These are phyloP conservation scores for Athalia cordata DNA, from an alignment of 2,888 invertebrate genomes.

Conservation along the genomic window DNA sequence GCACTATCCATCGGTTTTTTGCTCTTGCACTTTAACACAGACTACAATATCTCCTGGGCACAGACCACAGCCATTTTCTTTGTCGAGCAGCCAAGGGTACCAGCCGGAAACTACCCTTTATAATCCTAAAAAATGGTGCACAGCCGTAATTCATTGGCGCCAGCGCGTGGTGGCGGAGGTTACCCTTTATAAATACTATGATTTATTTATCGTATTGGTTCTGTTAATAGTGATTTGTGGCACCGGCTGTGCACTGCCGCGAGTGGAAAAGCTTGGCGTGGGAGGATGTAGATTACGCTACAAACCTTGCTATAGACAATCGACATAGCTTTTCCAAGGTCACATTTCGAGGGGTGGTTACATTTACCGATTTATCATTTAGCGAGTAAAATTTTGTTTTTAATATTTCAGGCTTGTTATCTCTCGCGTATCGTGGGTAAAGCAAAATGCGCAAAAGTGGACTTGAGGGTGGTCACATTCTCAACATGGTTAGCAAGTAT, in stretches of 20 bases:
- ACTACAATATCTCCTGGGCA: conserved; percentile 45
- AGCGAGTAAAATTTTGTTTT: neutral
- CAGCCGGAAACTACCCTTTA: conserved; percentile 52
- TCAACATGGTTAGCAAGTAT: neutral
- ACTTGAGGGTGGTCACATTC: neutral
- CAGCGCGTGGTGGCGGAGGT: conserved; percentile 48
- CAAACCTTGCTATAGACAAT: conserved; percentile 32
- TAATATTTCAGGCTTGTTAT: too few species aligned
- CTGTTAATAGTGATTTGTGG: conserved; percentile 61
- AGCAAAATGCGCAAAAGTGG: neutral
- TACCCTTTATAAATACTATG: conserved; percentile 59
- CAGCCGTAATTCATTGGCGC: conserved; percentile 57
- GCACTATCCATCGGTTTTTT: neutral
- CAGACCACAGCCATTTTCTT: conserved; percentile 52
- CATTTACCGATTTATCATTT: neutral
- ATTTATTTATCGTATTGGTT: conserved; percentile 60
- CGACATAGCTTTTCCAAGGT: conserved; percentile 15
- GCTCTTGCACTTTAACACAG: conserved; percentile 3
- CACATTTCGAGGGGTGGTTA: neutral
- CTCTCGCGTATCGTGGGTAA: neutral
- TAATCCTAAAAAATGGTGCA: conserved; percentile 62
- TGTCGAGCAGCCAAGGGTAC: conserved; percentile 50
- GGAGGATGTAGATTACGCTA: conserved; percentile 35
- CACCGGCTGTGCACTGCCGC: conserved; percentile 25
- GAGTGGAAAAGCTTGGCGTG: conserved; percentile 19